Evolutionary conservation across 2,797 vertebrate genomes (phyloP).

Genomic region (Pelodytes ibericus): DNA sequence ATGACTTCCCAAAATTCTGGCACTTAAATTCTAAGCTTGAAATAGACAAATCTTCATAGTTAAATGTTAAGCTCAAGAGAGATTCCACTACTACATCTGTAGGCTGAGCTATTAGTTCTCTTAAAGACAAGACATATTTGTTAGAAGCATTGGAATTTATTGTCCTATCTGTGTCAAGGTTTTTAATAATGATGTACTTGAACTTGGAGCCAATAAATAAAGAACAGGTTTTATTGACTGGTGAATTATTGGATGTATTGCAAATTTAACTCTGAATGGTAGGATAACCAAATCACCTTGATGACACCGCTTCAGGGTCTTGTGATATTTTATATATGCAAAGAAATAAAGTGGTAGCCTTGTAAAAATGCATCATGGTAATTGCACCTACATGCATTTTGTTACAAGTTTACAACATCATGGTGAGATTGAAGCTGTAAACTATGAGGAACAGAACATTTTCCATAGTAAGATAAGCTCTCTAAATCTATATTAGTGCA

Average conservation of each 20-base stretch:
- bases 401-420: neutral
- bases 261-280: neutral
- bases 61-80: constrained; percentile 51
- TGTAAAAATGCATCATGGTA: neutral
- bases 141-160: constrained; percentile 49
- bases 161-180: constrained; percentile 36
- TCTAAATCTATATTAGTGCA: too few relatives aligned
- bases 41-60: constrained; percentile 56
- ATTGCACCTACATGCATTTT: neutral
- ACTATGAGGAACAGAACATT: neutral
- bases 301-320: neutral
- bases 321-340: neutral
- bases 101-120: constrained; percentile 49
- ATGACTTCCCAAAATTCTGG: constrained; percentile 53
- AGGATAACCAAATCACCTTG: neutral
- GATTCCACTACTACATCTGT: constrained; percentile 35
- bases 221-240: constrained; percentile 29
- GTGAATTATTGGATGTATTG: constrained; percentile 12
- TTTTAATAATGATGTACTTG: constrained; percentile 52
- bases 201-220: constrained; percentile 35
- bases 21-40: constrained; percentile 48
- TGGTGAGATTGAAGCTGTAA: neutral
- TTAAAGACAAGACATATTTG: constrained; percentile 51
- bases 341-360: neutral
- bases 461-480: neutral